Evolutionary conservation across 2,888 invertebrate species (phyloP).

Genomic region (Helleia helle): DNA sequence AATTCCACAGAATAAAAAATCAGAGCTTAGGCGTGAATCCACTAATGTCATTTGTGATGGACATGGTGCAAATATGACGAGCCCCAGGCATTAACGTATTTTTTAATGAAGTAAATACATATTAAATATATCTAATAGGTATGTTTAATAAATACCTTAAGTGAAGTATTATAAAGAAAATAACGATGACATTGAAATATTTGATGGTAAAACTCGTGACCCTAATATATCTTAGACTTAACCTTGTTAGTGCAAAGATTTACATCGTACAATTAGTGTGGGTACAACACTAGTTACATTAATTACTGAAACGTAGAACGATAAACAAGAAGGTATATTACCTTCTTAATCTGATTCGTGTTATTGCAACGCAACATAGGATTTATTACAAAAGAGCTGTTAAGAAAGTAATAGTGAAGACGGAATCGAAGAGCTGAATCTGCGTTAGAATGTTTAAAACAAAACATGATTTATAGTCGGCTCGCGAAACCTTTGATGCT

Average conservation of each 20-base stretch:
- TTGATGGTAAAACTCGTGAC: slow-evolving; percentile 1
- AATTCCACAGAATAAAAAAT: no score
- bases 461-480: slow-evolving; percentile 38
- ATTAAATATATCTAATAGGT: no score
- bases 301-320: slow-evolving; percentile 41
- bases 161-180: no score
- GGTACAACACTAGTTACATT: slow-evolving; percentile 31
- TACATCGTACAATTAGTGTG: slow-evolving; percentile 23
- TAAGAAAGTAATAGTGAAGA: slow-evolving; percentile 43
- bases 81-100: no score
- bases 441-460: slow-evolving; percentile 44
- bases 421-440: slow-evolving; percentile 51
- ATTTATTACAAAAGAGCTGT: slow-evolving; percentile 42
- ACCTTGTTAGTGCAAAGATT: slow-evolving; percentile 7
- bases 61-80: no score
- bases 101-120: no score
- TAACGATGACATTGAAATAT: no score
- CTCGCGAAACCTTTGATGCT: slow-evolving; percentile 51
- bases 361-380: slow-evolving; percentile 61
- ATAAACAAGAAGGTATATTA: slow-evolving; percentile 53
- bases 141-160: no score
- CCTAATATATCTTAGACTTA: slow-evolving; percentile 1
- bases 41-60: no score
- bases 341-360: slow-evolving; percentile 59
- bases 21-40: no score